Evolutionary conservation across 23 tunicate genomes (phyloP).

Genomic region (Ascidia mentula): DNA sequence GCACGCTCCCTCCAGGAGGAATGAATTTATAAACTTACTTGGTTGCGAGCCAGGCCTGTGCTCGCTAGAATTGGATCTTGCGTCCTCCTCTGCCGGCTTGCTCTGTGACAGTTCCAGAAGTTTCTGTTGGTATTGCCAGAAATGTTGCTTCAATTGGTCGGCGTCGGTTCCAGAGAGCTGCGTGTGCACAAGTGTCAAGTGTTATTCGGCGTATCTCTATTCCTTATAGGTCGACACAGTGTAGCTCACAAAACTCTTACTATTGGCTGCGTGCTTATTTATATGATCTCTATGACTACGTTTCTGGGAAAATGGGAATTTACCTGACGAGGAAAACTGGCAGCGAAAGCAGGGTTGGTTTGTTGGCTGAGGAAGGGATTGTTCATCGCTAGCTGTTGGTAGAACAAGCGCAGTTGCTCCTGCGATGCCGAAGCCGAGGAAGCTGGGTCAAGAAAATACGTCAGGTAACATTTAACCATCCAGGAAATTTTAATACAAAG

Average conservation of each 20-base stretch:
- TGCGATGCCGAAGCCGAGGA: slow-evolving; percentile 44
- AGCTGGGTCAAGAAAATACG: slow-evolving; percentile 6
- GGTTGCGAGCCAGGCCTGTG: slow-evolving; percentile 27
- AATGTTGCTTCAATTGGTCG: slow-evolving; percentile 41
- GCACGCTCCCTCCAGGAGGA: background rate
- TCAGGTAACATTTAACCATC: background rate
- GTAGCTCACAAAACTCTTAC: too few species aligned
- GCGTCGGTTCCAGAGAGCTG: slow-evolving; percentile 26
- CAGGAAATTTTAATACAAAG: background rate
- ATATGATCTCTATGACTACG: too few species aligned
- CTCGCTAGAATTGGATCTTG: background rate
- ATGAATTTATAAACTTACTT: slow-evolving; percentile 8
- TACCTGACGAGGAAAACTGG: slow-evolving; percentile 48
- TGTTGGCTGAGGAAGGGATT: slow-evolving; percentile 53
- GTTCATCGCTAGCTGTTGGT: slow-evolving; percentile 76
- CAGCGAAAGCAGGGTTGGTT: slow-evolving; percentile 33
- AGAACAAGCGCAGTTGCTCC: slow-evolving; percentile 75
- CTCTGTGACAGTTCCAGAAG: slow-evolving; percentile 43
- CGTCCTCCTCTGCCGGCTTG: slow-evolving; percentile 23
- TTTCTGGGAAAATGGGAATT: too few species aligned
- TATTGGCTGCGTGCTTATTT: too few species aligned
- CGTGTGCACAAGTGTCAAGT: too few species aligned
- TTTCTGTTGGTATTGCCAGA: slow-evolving; percentile 76
- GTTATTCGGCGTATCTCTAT: too few species aligned
- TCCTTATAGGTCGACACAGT: too few species aligned